Base-by-base conservation (phyloP, 1,140 invertebrate species). In the Papilio helenus region DNA sequence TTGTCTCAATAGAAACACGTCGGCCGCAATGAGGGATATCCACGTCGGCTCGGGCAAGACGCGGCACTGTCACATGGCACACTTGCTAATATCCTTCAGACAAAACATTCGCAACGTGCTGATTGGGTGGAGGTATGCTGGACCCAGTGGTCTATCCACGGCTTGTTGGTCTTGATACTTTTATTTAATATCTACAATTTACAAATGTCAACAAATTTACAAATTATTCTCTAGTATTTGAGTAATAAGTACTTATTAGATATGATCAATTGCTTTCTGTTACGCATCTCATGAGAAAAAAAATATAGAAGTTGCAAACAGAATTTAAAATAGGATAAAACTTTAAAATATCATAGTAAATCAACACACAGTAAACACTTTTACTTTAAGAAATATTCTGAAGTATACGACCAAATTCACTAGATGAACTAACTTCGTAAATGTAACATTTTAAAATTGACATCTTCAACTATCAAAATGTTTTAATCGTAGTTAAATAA, bases 1-100 rank as follows among this genome's bases (percentile, higher is more conserved):
- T 90, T 91, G 90, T 90, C 89, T 90, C 88, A 90, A 92, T 90
- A 83, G 89, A 88, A 92, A 91, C 88, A 90, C 90, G 89, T 92
- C 89, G 87, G 73, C 83, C 83, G 87, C 88, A 92, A 88, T 86
- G 87, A 88, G 80, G 87, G 86, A 89, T 90, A 91, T 91, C 90
- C 85, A 80, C 87, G 87, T 84, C 79, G 83, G 77, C 81, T 81
- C 80, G 20, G 39, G 84, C 81, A 80, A 68, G 81, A 80, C 81
- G 78, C 83, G 84, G 86, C 83, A 81, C 87, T 79, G 86, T 80
- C 86, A 86, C 86, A 87, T 86, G 81, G 89, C 85, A 87, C 87
- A 87, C 83, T 83, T 81, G 84, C 84, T 84, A 85, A 87, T 84
- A 86, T 83, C 83, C 82, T 72, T 83, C 86, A 89, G 91, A 90